Percentiles rank a stretch among this genome's conserved stretches.
Conservation (phyloP, 2,797 vertebrate species). For the Scarus forsteni region DNA sequence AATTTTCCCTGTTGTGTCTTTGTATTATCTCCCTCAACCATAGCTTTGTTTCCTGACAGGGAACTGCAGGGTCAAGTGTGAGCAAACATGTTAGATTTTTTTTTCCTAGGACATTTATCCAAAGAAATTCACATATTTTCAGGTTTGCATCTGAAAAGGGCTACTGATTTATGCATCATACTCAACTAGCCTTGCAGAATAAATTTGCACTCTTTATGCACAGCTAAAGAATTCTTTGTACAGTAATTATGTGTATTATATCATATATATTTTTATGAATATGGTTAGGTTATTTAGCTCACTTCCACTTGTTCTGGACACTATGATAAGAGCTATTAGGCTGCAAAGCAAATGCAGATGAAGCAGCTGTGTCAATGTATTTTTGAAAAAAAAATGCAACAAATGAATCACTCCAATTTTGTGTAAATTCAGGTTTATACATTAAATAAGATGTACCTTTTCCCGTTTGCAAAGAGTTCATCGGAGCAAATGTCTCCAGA, state of each 20-base stretch:
- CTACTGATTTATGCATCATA: too few species aligned
- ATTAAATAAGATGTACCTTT: not conserved
- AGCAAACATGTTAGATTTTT: too few species aligned
- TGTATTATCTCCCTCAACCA: too few species aligned
- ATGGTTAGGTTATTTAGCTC: constrained; percentile 18
- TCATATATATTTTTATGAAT: constrained; percentile 26
- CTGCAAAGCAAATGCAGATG: constrained; percentile 12
- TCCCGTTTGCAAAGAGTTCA: constrained; percentile 10
- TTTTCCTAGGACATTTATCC: too few species aligned
- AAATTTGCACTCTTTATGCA: constrained; percentile 11
- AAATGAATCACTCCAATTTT: constrained; percentile 17
- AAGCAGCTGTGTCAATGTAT: not conserved
- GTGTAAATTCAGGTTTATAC: not conserved
- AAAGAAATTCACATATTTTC: too few species aligned
- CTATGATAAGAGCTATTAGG: constrained; percentile 18
- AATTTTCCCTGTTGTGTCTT: too few species aligned
- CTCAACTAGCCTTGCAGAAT: too few species aligned
- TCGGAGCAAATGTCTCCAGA: constrained; percentile 35
- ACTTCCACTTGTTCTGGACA: constrained; percentile 5
- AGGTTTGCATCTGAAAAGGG: too few species aligned
- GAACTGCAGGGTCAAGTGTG: too few species aligned
- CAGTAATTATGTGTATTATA: constrained; percentile 25
- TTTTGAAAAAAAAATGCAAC: not conserved
- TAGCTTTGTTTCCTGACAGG: too few species aligned
- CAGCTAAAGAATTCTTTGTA: not conserved